These are phyloP conservation scores for Psettodes erumei DNA, from an alignment of 2,113 vertebrate genomes.

Conservation along the genomic window DNA sequence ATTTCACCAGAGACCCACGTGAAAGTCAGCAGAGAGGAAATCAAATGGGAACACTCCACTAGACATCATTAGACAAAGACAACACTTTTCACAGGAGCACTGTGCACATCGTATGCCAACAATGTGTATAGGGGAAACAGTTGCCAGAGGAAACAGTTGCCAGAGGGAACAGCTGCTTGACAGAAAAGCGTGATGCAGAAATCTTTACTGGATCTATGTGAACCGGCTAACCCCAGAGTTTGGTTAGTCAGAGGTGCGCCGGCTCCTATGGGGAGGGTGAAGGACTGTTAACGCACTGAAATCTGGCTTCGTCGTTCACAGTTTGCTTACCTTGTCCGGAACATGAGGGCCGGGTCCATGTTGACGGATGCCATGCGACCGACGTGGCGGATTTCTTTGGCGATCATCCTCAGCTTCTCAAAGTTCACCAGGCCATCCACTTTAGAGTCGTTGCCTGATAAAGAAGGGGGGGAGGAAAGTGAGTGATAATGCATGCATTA, in stretches of 20 bases:
- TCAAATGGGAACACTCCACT: slow-evolving; percentile 55
- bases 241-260: slow-evolving; percentile 44
- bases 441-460: slow-evolving; percentile 95
- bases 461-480: neutral
- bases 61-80: slow-evolving; percentile 67
- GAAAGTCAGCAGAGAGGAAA: slow-evolving; percentile 75
- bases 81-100: slow-evolving; percentile 64
- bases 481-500: no score
- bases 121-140: slow-evolving; percentile 48
- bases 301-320: neutral
- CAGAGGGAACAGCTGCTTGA: slow-evolving; percentile 64
- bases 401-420: slow-evolving; percentile 99
- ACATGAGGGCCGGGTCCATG: slow-evolving; percentile 99
- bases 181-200: slow-evolving; percentile 64
- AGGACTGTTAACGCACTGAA: neutral
- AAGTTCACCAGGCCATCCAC: slow-evolving; percentile 98
- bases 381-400: slow-evolving; percentile 97
- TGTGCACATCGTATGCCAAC: slow-evolving; percentile 55
- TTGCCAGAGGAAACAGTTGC: slow-evolving; percentile 56
- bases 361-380: slow-evolving; percentile 98
- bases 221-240: slow-evolving; percentile 48
- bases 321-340: slow-evolving; percentile 89
- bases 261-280: slow-evolving; percentile 25
- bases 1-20: slow-evolving; percentile 82
- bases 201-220: slow-evolving; percentile 43